phyloP scores from a whole-genome alignment of 2,888 invertebrate genomes.

The Cosmorhoe ocellata region DNA sequence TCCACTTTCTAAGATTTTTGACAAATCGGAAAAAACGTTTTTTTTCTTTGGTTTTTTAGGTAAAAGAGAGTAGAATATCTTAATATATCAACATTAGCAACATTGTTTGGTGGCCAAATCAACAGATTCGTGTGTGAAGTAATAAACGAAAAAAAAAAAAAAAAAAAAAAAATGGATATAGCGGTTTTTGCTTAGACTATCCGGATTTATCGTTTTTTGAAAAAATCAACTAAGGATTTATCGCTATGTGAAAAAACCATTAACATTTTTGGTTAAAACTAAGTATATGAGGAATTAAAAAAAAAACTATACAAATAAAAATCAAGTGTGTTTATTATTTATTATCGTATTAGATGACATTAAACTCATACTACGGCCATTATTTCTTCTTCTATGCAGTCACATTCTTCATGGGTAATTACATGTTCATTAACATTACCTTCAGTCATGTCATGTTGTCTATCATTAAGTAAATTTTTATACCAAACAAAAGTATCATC shows the following conservation, averaged over 20 bases:
- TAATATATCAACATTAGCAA: neutral
- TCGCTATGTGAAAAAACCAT: no score
- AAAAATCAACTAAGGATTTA: no score
- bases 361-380: no score
- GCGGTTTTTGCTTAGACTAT: no score
- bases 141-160: neutral
- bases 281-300: no score
- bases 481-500: conserved; percentile 9
- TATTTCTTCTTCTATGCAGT: neutral
- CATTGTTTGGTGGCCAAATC: conserved; percentile 5
- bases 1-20: no score
- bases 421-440: conserved; percentile 1
- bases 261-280: no score
- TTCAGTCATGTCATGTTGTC: conserved; percentile 1
- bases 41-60: conserved; percentile 14
- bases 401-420: conserved; percentile 1
- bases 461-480: conserved; percentile 2
- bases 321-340: no score
- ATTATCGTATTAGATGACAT: no score
- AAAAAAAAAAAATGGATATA: no score
- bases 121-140: neutral
- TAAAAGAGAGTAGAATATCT: neutral
- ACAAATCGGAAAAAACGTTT: conserved; percentile 19
- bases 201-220: no score
- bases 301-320: no score